Conservation (phyloP, 2,797 vertebrate genomes). For the Ptychobarbus kaznakovi region DNA sequence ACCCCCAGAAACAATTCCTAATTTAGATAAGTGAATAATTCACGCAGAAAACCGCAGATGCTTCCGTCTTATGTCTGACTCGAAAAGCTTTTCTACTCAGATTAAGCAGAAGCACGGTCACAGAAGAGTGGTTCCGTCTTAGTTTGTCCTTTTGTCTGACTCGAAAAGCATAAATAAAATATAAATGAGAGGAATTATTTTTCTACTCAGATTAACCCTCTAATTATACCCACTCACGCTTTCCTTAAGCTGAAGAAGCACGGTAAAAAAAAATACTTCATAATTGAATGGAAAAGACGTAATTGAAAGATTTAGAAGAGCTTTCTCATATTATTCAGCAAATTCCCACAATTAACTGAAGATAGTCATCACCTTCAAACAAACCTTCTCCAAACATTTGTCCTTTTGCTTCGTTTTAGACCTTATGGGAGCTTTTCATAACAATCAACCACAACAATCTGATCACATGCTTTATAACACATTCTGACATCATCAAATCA, state of each 20-base stretch:
- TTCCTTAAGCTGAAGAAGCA: too few relatives aligned
- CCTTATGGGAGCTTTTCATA: too few relatives aligned
- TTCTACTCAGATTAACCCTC: constrained; percentile 29
- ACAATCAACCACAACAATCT: too few relatives aligned
- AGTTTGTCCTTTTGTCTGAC: not conserved
- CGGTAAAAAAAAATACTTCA: not conserved
- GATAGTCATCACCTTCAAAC: too few relatives aligned
- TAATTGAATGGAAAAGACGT: not conserved
- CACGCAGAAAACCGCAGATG: not conserved
- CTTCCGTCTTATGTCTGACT: not conserved
- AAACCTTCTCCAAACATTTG: too few relatives aligned
- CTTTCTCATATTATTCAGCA: too few relatives aligned
- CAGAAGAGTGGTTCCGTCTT: not conserved
- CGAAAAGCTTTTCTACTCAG: not conserved
- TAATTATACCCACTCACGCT: constrained; percentile 12
- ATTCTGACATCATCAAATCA: too few relatives aligned
- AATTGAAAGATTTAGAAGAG: too few relatives aligned
- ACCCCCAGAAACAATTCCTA: not conserved
- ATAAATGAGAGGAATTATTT: constrained; percentile 31
- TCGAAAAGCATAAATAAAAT: not conserved
- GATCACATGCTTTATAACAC: too few relatives aligned
- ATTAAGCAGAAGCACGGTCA: not conserved
- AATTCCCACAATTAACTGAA: too few relatives aligned
- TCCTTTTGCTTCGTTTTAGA: too few relatives aligned
- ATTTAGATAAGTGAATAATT: not conserved